Evolutionary conservation across 2,113 vertebrate species (phyloP), one percentile per base, ranked within the genome.

Genomic region (Solea solea): DNA sequence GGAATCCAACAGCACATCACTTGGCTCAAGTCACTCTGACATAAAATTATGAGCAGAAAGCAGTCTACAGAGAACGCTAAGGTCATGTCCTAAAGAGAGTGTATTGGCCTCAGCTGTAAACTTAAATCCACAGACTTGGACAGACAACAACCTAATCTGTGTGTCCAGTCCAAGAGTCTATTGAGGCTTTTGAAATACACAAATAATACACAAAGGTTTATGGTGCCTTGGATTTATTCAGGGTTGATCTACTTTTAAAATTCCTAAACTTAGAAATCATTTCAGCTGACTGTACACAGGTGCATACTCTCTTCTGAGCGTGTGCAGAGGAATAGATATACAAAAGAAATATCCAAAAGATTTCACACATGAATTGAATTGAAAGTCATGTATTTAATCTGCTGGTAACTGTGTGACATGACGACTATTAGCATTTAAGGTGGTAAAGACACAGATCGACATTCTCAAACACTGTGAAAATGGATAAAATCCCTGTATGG

Each of bases 71-170:
- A 76, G 60, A 76, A 76, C 53, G 63, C 72, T 63, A 34, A 82
- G 84, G 86, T 88, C 89, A 50, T 11, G 40, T 85, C 83, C 75
- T 76, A 42, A 70, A 86, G 81, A 83, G 59, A 69, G 39, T 42
- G 56, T 16, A 52, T 65, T 85, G 54, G 61, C 66, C 75, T 39
- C 57, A 70, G 67, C 42, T 14, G 45, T 69, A 59, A 2, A 9
- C 54, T 64, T 69, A 50, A 61, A 81, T 28, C 51, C 9, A 7
- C 3, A 49, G 50, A 64, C 53, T 34, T 70, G 63, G 59, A 64
- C 49, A 56, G 59, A 70, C 41, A 60, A 41, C 63, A 69, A 51
- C 40, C 62, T 10, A 9, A 66, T 61, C 52, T 54, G 62, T 40
- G 15, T 5, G 34, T 44, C 52, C 61, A 9, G 45, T 69, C 28